phyloP scores from a whole-genome alignment of 1,140 invertebrate species.

The Aphaenogaster floridana region DNA sequence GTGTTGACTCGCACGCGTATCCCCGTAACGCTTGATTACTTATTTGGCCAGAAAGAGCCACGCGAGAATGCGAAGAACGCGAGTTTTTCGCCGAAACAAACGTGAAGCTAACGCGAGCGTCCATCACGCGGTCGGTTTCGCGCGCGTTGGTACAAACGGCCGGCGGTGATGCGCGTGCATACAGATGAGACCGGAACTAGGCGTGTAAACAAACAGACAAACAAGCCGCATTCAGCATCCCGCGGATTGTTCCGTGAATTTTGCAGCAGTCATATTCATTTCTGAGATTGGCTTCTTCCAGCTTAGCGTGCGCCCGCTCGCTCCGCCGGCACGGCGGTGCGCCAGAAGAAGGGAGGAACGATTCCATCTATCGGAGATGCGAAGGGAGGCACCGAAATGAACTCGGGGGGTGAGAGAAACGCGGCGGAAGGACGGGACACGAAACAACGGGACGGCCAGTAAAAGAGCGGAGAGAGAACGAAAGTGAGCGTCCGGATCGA shows the following conservation, averaged over 20 bases:
- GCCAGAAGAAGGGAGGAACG: slow-evolving; percentile 55
- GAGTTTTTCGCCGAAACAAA: slow-evolving; percentile 27
- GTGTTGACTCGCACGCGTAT: slow-evolving; percentile 40
- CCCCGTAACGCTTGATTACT: slow-evolving; percentile 44
- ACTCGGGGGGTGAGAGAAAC: slow-evolving; percentile 48
- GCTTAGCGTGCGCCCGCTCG: slow-evolving; percentile 55
- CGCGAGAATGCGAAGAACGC: slow-evolving; percentile 7
- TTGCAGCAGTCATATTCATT: slow-evolving; percentile 84
- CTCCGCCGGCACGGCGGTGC: slow-evolving; percentile 34
- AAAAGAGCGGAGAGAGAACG: slow-evolving; percentile 49
- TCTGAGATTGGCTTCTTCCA: slow-evolving; percentile 82
- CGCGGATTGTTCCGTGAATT: slow-evolving; percentile 81
- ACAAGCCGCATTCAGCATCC: slow-evolving; percentile 75
- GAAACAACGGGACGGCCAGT: slow-evolving; percentile 45
- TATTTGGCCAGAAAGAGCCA: slow-evolving; percentile 34
- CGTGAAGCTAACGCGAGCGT: neutral
- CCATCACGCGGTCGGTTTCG: neutral
- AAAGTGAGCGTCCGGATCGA: slow-evolving; percentile 66
- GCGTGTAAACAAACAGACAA: slow-evolving; percentile 83
- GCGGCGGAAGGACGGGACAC: slow-evolving; percentile 1
- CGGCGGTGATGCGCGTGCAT: slow-evolving; percentile 77
- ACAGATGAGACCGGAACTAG: slow-evolving; percentile 82
- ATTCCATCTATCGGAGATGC: slow-evolving; percentile 70
- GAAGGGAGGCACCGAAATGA: slow-evolving; percentile 46
- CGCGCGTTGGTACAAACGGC: slow-evolving; percentile 42